Evolutionary conservation across 2,888 invertebrate species (phyloP), one percentile per base, ranked within the genome.

Genomic region (Hedya salicella): DNA sequence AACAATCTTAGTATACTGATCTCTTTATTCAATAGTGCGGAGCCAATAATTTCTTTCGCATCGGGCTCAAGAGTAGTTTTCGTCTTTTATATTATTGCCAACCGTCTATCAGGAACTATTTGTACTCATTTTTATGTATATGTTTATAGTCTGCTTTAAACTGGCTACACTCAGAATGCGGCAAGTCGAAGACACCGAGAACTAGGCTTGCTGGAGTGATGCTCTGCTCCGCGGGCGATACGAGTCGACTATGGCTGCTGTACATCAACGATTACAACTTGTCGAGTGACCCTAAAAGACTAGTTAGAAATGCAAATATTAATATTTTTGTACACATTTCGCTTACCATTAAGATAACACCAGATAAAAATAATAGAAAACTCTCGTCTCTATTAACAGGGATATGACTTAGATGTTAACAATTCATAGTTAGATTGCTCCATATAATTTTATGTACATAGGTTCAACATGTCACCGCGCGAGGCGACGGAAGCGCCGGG

Each of bases 311-410:
- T 91, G 90, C 90, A 89, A 84, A 83, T 85, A 83, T 83, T 86
- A 73, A 82, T 86, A 83, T 81, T 85, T 89, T 91, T 91, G 91
- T 91, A 92, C 91, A 91, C 78, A 86, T 87, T 87, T 86, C 80
- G 81, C 91, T 88, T 91, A 91, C 80, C 79, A 91, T 86, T 91
- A 91, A 83, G 82, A 86, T 91, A 92, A 91, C 91, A 89, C 86
- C 87, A 82, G 88, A 86, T 90, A 89, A 86, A 87, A 86, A 86
- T 84, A 87, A 87, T 86, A 87, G 83, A 88, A 84, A 81, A 79
- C 78, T 78, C 78, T 78, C 68, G 77, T 76, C 78, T 82, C 80
- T 81, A 83, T 81, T 84, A 90, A 89, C 87, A 85, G 82, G 80
- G 86, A 89, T 89, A 90, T 90, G 91, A 90, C 89, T 89, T 89